These are phyloP conservation scores for Oxyteleia sp. DNA, from an alignment of 2,888 invertebrate genomes.

Conservation along the genomic window DNA sequence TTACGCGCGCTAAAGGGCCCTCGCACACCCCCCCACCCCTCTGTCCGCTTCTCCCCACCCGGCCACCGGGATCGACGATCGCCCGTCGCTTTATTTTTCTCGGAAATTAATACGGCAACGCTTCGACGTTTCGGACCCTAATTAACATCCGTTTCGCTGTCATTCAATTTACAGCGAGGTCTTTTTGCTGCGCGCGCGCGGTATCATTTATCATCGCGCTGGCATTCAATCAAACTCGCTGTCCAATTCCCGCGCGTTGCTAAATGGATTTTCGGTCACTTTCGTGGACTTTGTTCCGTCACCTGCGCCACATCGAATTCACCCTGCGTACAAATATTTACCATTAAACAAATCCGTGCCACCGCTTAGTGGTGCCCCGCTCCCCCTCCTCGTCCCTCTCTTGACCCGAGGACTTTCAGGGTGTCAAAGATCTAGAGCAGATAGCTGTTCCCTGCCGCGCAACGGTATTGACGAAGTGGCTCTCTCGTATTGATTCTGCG, in stretches of 20 bases:
- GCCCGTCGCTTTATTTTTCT: constrained; percentile 26
- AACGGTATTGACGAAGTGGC: constrained; percentile 84
- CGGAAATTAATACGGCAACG: constrained; percentile 21
- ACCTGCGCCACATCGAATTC: too few relatives aligned
- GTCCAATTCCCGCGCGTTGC: too few relatives aligned
- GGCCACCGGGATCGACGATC: constrained; percentile 60
- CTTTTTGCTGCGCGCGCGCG: not conserved
- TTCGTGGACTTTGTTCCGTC: too few relatives aligned
- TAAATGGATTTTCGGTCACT: constrained; percentile 30
- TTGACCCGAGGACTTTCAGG: constrained; percentile 81
- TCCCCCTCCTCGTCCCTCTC: too few relatives aligned
- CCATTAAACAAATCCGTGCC: constrained; percentile 79
- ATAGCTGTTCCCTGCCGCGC: constrained; percentile 76
- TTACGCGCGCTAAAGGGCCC: constrained; percentile 55
- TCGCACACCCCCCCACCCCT: too few relatives aligned
- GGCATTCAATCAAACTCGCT: constrained; percentile 26
- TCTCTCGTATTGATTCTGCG: constrained; percentile 84
- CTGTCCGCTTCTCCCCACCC: too few relatives aligned
- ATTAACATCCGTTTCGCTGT: constrained; percentile 40
- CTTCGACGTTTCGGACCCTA: constrained; percentile 31
- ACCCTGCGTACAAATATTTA: too few relatives aligned
- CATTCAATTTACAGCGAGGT: constrained; percentile 36
- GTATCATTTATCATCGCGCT: constrained; percentile 28
- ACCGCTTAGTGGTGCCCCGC: too few relatives aligned
- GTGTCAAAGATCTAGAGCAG: constrained; percentile 87